Base-by-base conservation (phyloP, 2,797 vertebrate genomes). In the Poecilia wingei region DNA sequence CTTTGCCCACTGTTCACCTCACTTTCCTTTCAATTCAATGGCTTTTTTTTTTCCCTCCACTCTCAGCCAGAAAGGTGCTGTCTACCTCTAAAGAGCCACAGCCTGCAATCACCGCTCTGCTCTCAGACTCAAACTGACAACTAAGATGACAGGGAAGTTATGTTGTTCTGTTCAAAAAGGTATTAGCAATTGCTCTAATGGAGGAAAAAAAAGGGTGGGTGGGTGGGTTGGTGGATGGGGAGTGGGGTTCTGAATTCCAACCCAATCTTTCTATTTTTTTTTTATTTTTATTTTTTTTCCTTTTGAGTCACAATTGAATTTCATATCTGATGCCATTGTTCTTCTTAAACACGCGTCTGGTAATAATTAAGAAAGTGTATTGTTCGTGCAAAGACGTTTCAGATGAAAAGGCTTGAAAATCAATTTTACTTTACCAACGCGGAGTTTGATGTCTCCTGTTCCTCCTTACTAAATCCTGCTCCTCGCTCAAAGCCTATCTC, bases 391-490 rank as follows among this genome's bases (percentile, higher is more conserved):
- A 76, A 84, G 72, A 76, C 49, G 51, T 85, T 93, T 76, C 78
- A 84, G 80, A 85, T 84, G 64, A 89, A 89, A 90, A 84, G 74
- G 68, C 81, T 88, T 74, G 83, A 79, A 91, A 87, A 84, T 84
- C 72, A 77, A 82, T 90, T 91, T 87, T 36, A 80, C 83, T 90
- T 87, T 75, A 82, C 82, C 83, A 79, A 75, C 57, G 41, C 45
- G 49, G 74, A 83, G 75, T 88, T 88, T 88, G 78, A 92, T 82
- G 91, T 90, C 75, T 87, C 87, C 88, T 92, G 82, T 92, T 92
- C 79, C 77, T 80, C 80, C 31, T 25, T 47, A 76, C 49, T 68
- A 73, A 89, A 82, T 82, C 84, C 47, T 82, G 71, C 81, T 81
- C 57, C 51, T 66, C 3, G 4, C 55, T 73, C 51, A 78, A 45